phyloP scores from a whole-genome alignment of 1,140 invertebrate genomes.

The Caenorhabditis brenneri region DNA sequence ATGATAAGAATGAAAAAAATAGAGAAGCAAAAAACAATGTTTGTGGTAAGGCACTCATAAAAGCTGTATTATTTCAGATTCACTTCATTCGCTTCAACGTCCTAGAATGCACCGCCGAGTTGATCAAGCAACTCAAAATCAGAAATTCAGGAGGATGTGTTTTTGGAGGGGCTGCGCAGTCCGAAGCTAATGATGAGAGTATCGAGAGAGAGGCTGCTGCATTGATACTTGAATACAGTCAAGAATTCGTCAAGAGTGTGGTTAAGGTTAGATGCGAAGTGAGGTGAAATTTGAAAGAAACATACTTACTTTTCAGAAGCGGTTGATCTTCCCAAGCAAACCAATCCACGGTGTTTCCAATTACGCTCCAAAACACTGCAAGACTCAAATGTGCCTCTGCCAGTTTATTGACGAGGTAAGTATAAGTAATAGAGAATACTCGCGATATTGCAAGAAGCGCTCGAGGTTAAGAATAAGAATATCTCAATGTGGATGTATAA shows the following conservation, averaged over 20 bases:
- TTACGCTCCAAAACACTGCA: constrained; percentile 50
- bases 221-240: constrained; percentile 47
- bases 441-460: no score
- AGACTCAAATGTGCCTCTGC: constrained; percentile 36
- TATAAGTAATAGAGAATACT: not conserved
- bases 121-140: constrained; percentile 44
- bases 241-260: constrained; percentile 49
- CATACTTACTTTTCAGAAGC: not conserved
- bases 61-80: constrained; percentile 24
- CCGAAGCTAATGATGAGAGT: not conserved
- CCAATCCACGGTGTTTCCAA: constrained; percentile 43
- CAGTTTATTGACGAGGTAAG: constrained; percentile 50
- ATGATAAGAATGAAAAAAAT: not conserved
- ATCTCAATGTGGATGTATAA: no score
- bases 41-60: not conserved
- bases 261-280: constrained; percentile 45
- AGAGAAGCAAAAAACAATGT: not conserved
- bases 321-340: constrained; percentile 46
- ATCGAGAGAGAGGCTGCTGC: not conserved
- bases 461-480: no score
- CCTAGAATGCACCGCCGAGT: constrained; percentile 35
- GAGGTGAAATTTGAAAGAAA: not conserved
- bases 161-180: constrained; percentile 6
- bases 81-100: constrained; percentile 51
- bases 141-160: constrained; percentile 32